Evolutionary conservation across 2,113 vertebrate genomes (phyloP).

Genomic region (Pseudonaja textilis): DNA sequence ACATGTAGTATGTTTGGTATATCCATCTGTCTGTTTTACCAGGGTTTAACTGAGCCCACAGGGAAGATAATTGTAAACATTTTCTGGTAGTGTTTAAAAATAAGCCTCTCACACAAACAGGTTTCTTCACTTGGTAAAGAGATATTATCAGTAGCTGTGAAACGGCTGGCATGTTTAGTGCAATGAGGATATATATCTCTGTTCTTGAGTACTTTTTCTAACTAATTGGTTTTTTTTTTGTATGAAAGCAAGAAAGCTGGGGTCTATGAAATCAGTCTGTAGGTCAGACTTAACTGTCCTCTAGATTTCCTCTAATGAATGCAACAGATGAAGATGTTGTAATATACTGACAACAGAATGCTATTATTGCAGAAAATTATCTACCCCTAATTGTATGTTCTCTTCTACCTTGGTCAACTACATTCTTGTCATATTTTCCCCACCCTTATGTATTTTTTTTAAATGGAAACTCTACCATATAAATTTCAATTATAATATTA

Average conservation of each 20-base stretch:
- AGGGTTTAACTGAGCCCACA: not conserved
- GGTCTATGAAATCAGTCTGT: not conserved
- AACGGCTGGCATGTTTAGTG: not conserved
- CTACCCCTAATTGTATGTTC: conserved; percentile 31
- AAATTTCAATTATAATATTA: not conserved
- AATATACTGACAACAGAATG: conserved; percentile 25
- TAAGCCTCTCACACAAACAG: not conserved
- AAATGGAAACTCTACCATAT: not conserved
- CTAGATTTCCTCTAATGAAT: conserved; percentile 14
- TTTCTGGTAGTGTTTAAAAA: not conserved
- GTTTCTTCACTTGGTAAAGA: not conserved
- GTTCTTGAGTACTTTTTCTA: not conserved
- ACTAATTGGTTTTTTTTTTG: not conserved
- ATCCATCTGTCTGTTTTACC: not conserved
- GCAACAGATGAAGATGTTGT: conserved; percentile 3
- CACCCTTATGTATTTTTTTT: not conserved
- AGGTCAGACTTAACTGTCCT: conserved; percentile 24
- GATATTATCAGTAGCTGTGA: not conserved
- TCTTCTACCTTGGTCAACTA: conserved; percentile 42
- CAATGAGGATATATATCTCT: not conserved
- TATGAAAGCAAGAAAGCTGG: not conserved
- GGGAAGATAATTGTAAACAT: not conserved
- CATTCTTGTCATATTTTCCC: conserved; percentile 27
- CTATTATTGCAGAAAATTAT: conserved; percentile 23
- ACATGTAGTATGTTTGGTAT: not conserved